phyloP scores from a whole-genome alignment of 2,888 invertebrate species.

The Steinernema hermaphroditum region DNA sequence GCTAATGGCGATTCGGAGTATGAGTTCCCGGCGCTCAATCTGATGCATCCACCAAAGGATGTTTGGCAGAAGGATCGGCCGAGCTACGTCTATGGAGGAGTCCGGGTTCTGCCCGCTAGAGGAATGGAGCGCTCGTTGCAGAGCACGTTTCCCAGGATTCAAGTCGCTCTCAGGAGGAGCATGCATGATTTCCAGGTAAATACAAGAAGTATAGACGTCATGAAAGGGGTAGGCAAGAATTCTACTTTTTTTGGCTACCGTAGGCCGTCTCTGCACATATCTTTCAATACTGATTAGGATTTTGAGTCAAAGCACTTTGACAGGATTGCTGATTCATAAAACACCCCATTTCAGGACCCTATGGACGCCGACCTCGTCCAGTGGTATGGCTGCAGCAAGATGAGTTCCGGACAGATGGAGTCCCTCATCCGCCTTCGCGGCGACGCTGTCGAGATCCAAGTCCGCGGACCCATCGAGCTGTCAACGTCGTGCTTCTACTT shows the following conservation, averaged over 20 bases:
- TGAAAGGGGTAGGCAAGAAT: not conserved
- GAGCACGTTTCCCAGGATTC: constrained; percentile 74
- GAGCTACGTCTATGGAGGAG: constrained; percentile 68
- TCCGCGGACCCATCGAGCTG: constrained; percentile 67
- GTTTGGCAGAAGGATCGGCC: constrained; percentile 52
- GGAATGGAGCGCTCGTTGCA: constrained; percentile 72
- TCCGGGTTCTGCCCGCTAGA: constrained; percentile 69
- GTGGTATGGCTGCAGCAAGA: constrained; percentile 72
- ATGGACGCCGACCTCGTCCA: constrained; percentile 75
- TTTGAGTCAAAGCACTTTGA: too few species aligned
- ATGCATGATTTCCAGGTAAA: constrained; percentile 69
- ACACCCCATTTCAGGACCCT: constrained; percentile 67
- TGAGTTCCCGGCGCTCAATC: constrained; percentile 76
- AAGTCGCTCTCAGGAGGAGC: constrained; percentile 73
- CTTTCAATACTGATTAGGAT: too few species aligned
- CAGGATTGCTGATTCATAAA: not conserved
- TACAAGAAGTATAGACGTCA: too few species aligned
- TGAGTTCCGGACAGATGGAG: constrained; percentile 75
- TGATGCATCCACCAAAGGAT: constrained; percentile 57
- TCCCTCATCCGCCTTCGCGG: constrained; percentile 71
- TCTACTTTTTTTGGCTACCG: too few species aligned
- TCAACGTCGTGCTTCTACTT: constrained; percentile 72
- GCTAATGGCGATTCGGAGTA: constrained; percentile 75
- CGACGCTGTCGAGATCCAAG: constrained; percentile 54
- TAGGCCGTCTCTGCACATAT: too few species aligned